Evolutionary conservation across 2,113 vertebrate species (phyloP).

Genomic region (Zingel zingel): DNA sequence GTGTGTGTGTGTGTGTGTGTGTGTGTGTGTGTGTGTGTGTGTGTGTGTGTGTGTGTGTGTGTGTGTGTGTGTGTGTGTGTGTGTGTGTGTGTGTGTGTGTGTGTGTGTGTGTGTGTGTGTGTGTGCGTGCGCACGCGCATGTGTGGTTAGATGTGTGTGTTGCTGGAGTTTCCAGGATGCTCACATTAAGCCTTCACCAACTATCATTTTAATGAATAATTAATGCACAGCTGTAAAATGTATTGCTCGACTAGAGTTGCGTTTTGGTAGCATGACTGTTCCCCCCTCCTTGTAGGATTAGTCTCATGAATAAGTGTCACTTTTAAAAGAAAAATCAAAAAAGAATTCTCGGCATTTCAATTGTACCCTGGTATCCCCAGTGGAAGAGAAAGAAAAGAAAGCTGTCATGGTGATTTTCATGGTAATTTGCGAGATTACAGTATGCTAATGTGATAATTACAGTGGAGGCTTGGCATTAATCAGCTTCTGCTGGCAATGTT

Average conservation of each 20-base stretch:
- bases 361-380: constrained; percentile 43
- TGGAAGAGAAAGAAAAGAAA: constrained; percentile 61
- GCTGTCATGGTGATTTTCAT: constrained; percentile 74
- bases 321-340: background rate
- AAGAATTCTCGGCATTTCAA: constrained; percentile 22
- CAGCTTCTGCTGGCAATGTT: constrained; percentile 60
- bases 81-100: background rate
- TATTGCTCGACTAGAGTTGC: constrained; percentile 3
- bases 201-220: constrained; percentile 63
- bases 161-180: constrained; percentile 41
- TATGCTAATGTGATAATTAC: constrained; percentile 85
- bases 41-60: background rate
- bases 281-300: constrained; percentile 22
- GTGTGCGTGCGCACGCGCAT: background rate
- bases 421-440: constrained; percentile 80
- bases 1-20: too few species aligned
- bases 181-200: constrained; percentile 40
- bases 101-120: background rate
- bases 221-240: constrained; percentile 34
- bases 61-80: background rate
- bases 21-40: too few species aligned
- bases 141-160: constrained; percentile 5
- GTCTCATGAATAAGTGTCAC: constrained; percentile 61
- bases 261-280: background rate
- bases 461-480: constrained; percentile 71